Evolutionary conservation across 2,797 vertebrate species (phyloP).

Genomic region (Clangula hyemalis): DNA sequence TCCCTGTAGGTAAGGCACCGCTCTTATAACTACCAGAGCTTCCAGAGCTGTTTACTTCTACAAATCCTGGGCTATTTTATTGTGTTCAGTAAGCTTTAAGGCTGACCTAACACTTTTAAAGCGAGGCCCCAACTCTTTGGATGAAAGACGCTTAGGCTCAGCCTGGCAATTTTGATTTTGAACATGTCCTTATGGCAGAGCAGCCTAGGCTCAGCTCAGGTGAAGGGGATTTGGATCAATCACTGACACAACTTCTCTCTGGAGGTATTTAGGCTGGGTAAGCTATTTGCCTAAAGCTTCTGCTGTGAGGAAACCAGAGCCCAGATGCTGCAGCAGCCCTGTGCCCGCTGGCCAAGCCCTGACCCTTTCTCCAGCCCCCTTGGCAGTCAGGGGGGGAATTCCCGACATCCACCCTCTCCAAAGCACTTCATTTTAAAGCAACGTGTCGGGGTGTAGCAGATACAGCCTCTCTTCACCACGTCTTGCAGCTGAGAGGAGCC

Average conservation of each 20-base stretch:
- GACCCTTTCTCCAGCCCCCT: not conserved
- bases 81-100: not conserved
- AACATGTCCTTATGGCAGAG: not conserved
- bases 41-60: not conserved
- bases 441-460: not conserved
- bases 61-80: not conserved
- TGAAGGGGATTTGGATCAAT: not conserved
- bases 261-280: not conserved
- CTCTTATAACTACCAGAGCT: not conserved
- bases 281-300: not conserved
- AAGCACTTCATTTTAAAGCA: not conserved
- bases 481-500: not conserved
- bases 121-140: not conserved
- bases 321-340: no score
- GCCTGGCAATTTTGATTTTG: not conserved
- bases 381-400: not conserved
- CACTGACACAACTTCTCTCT: not conserved
- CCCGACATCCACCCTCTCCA: no score
- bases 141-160: not conserved
- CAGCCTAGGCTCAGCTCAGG: not conserved
- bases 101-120: not conserved
- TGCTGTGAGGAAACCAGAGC: not conserved
- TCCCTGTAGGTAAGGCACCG: not conserved
- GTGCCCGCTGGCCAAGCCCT: not conserved
- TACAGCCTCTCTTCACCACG: fast-evolving